Evolutionary conservation across 2,888 invertebrate species (phyloP).

Genomic region (Linyphia triangularis): DNA sequence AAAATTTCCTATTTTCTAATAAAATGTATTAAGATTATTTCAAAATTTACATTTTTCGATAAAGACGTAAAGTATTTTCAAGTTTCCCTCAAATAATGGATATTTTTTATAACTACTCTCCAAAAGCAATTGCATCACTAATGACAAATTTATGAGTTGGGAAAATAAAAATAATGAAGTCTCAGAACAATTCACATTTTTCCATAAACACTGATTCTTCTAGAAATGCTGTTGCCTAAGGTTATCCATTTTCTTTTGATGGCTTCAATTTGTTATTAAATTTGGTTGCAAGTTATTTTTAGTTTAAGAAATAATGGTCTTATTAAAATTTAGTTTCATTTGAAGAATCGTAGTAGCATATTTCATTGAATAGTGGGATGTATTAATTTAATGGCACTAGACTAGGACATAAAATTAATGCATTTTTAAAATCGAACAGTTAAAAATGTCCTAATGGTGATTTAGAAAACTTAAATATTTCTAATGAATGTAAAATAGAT

Average conservation of each 20-base stretch:
- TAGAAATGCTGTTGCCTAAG: neutral
- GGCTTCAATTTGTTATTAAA: neutral
- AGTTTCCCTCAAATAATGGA: neutral
- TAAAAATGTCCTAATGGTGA: too few relatives aligned
- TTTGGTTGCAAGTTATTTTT: neutral
- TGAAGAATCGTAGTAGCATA: neutral
- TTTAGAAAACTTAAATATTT: too few relatives aligned
- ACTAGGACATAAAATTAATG: neutral
- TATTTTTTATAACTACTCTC: neutral
- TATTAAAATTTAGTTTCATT: neutral
- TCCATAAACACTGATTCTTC: too few relatives aligned
- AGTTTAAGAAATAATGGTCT: neutral
- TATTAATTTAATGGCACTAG: neutral
- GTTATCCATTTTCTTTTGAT: neutral
- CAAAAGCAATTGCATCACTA: neutral
- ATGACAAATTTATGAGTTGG: conserved; percentile 17
- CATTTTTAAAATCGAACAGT: neutral
- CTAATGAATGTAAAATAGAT: too few relatives aligned
- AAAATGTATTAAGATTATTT: neutral
- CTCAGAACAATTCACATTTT: too few relatives aligned
- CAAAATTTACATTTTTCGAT: neutral
- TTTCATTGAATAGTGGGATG: neutral
- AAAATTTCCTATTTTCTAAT: too few relatives aligned
- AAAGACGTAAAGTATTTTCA: neutral
- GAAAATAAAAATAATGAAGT: conserved; percentile 17